Percentiles rank a stretch among this genome's conserved stretches.
phyloP scores from a whole-genome alignment of 2,113 vertebrate species.

The Herpetotheres cachinnans region DNA sequence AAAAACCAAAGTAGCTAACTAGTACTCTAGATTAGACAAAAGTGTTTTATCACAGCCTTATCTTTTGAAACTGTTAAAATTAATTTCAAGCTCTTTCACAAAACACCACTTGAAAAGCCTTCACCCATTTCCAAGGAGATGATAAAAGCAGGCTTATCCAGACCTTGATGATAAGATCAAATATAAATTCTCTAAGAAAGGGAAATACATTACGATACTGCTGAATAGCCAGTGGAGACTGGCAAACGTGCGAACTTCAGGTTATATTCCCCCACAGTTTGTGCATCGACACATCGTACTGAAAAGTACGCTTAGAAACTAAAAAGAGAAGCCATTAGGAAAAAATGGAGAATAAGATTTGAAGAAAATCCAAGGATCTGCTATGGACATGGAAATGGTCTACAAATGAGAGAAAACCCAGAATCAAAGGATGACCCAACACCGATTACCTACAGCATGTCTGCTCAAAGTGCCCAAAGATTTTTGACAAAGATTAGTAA shows the following conservation, averaged over 20 bases:
- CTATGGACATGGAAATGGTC: neutral
- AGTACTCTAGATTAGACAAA: neutral
- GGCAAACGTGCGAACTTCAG: neutral
- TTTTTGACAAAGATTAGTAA: neutral
- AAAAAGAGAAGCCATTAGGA: neutral
- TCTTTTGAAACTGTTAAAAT: neutral
- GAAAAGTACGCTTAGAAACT: neutral
- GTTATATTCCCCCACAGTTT: neutral
- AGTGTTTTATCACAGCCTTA: neutral
- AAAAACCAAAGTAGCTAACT: neutral
- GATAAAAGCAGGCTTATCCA: neutral
- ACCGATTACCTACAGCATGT: neutral
- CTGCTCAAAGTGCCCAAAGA: neutral
- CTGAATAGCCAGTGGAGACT: neutral
- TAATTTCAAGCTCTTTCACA: neutral
- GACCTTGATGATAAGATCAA: neutral
- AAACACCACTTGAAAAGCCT: neutral
- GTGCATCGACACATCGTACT: neutral
- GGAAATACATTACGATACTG: neutral
- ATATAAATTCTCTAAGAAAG: neutral
- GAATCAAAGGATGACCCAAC: neutral
- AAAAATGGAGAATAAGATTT: neutral
- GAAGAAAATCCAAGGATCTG: neutral
- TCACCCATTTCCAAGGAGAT: neutral
- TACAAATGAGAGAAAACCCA: neutral